Base-by-base conservation (phyloP, 2,888 invertebrate genomes). In the Xanthorhoe designata region DNA sequence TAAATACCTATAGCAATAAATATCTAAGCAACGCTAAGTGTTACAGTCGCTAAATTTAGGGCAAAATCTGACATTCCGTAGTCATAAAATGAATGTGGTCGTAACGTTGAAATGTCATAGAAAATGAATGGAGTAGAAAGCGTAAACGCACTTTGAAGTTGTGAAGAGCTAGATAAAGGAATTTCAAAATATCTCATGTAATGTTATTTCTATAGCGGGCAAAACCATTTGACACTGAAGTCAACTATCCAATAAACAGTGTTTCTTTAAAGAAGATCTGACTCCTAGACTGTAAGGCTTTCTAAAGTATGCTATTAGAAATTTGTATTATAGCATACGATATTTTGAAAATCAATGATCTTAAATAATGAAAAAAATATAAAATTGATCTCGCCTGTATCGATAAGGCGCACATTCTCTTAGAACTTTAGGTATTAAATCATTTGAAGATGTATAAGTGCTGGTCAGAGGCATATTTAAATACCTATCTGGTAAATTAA, bases 21-120 rank as follows among this genome's bases (percentile, higher is more conserved):
- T 32, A 32, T 6, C 7, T 6, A 32, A 4, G 6, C 32, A 32
- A 32, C 7, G 8, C 7, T 4, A 32, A 32, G 7, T 32, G 7
- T 24, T 24, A 3, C 10, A 35, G 9, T 35, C 38, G 38, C 13
- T 42, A 42, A 42, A 13, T 42, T 42, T 13, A 42, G 38, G 38
- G 38, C 13, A 38, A 38, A 13, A 6, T 15, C 13, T 47, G 15
- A 15, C 47, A 15, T 47, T 47, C 17, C 15, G 47, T 17, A 6
- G 17, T 17, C 17, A 47, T 47, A 47, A 47, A 47, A 47, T 47
- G 8, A 15, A 45, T 45, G 45, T 45, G 47, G 47, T 17, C 47
- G 38, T 42, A 42, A 47, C 13, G 47, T 47, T 17, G 17, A 47
- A 47, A 47, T 47, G 17, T 17, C 47, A 47, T 47, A 47, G 17